Conservation (phyloP, 2,888 invertebrate species). For the Antheraea yamamai region DNA sequence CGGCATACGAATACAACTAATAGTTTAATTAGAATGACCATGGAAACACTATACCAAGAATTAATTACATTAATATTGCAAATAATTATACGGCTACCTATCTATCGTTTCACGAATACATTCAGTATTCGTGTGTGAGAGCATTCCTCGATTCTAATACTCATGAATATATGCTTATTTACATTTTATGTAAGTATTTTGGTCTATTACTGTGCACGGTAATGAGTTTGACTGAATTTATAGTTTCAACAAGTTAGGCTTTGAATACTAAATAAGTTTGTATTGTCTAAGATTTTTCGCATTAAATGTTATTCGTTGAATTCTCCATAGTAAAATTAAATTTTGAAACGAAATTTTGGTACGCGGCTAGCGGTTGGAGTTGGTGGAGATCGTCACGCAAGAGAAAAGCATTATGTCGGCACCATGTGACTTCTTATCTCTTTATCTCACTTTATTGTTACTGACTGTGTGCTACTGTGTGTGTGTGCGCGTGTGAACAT, state of each 20-base stretch:
- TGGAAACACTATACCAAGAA: conserved; percentile 23
- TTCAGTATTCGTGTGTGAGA: conserved; percentile 14
- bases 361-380: too few species aligned
- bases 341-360: too few species aligned
- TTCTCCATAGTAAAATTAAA: neutral
- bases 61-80: conserved; percentile 18
- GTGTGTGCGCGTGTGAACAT: too few species aligned
- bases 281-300: neutral
- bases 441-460: too few species aligned
- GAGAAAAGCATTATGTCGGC: too few species aligned
- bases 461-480: too few species aligned
- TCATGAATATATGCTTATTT: conserved; percentile 1
- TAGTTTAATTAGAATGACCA: conserved; percentile 27
- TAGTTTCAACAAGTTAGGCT: neutral
- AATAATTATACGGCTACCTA: conserved; percentile 14
- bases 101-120: conserved; percentile 12
- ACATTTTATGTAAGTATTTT: neutral
- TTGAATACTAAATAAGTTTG: neutral
- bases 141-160: conserved; percentile 1
- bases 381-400: too few species aligned
- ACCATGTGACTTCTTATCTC: too few species aligned
- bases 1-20: conserved; percentile 17
- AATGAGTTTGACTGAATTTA: neutral
- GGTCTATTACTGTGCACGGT: neutral
- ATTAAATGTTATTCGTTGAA: neutral